phyloP scores from a whole-genome alignment of 2,888 invertebrate species.

The Augiades crinisus region DNA sequence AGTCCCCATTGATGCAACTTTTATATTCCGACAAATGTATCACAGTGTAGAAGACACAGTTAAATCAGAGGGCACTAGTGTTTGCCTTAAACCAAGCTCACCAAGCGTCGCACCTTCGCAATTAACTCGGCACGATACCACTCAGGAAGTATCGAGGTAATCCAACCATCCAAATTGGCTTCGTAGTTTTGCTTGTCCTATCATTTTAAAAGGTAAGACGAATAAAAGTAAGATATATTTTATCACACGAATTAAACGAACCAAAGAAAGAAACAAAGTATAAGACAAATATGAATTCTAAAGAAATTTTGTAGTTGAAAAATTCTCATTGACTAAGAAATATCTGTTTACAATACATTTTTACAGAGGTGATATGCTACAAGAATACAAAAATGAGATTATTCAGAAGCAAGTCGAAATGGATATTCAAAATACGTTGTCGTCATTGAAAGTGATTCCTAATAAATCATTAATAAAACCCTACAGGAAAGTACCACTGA shows the following conservation, averaged over 20 bases:
- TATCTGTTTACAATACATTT: constrained; percentile 22
- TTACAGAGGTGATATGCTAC: constrained; percentile 58
- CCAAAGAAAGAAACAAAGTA: too few species aligned
- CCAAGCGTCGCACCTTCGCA: too few species aligned
- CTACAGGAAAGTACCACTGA: constrained; percentile 59
- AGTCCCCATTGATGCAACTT: constrained; percentile 74
- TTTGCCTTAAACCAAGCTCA: constrained; percentile 53
- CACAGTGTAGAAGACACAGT: constrained; percentile 53
- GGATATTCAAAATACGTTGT: constrained; percentile 63
- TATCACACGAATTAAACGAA: too few species aligned
- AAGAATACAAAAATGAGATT: constrained; percentile 57
- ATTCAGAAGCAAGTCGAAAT: constrained; percentile 56
- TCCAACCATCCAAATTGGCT: too few species aligned
- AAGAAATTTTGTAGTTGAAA: too few species aligned
- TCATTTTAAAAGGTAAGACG: too few species aligned
- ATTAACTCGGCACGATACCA: too few species aligned
- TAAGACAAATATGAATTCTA: too few species aligned
- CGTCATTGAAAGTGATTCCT: constrained; percentile 65
- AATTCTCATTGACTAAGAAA: too few species aligned
- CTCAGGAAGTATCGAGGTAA: too few species aligned
- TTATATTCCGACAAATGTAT: constrained; percentile 75
- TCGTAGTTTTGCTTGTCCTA: too few species aligned
- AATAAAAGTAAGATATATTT: too few species aligned
- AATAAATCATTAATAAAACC: constrained; percentile 58
- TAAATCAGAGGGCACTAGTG: constrained; percentile 60